phyloP scores from a whole-genome alignment of 2,113 vertebrate species.

The Pachycephala philippinensis region DNA sequence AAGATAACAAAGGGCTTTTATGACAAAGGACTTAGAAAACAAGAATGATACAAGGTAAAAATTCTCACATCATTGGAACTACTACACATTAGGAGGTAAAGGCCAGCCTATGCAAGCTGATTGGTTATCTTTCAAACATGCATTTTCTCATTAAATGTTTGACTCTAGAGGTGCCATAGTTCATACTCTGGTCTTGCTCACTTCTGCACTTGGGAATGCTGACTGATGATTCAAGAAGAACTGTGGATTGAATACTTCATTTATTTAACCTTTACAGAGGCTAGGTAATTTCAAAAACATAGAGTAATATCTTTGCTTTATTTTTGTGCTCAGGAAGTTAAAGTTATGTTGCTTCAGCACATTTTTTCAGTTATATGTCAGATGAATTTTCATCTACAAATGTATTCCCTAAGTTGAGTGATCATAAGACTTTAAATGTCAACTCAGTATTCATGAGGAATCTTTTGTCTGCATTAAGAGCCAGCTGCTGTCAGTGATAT shows the following conservation, averaged over 20 bases:
- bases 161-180: not conserved
- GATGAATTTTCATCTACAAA: constrained; percentile 12
- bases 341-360: not conserved
- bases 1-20: not conserved
- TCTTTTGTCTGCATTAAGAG: constrained; percentile 15
- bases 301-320: not conserved
- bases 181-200: not conserved
- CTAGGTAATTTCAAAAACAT: not conserved
- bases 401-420: not conserved
- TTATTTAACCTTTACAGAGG: not conserved
- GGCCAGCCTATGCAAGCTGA: not conserved
- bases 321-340: not conserved
- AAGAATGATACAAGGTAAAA: not conserved
- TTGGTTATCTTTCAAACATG: not conserved
- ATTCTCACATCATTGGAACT: not conserved
- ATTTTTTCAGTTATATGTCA: not conserved
- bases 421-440: constrained; percentile 46
- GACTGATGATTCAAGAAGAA: not conserved
- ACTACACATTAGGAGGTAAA: not conserved
- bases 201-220: not conserved
- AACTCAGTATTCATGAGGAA: not conserved
- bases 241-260: not conserved
- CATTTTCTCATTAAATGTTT: not conserved
- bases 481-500: not conserved
- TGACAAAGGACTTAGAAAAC: not conserved